A percentile compares a stretch with the other conserved stretches of the same genome.
These are phyloP conservation scores for Microctonus brassicae DNA, from an alignment of 2,888 invertebrate genomes.

Conservation along the genomic window DNA sequence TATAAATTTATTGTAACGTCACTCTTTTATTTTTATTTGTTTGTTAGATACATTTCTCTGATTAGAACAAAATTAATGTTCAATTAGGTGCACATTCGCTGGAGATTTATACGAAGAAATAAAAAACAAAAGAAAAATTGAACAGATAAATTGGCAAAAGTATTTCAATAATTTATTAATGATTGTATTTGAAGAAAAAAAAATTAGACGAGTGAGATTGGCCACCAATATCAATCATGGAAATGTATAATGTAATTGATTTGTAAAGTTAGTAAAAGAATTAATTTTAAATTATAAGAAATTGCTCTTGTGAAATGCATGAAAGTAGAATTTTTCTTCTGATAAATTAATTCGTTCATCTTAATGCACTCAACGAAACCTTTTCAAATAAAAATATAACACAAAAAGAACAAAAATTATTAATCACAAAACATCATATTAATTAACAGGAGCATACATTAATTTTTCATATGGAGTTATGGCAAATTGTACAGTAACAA, in stretches of 20 bases:
- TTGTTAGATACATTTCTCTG: background rate
- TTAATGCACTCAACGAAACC: background rate
- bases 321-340: background rate
- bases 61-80: background rate
- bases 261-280: background rate
- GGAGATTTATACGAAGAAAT: background rate
- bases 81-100: background rate
- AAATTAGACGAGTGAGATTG: constrained; percentile 3
- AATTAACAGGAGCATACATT: background rate
- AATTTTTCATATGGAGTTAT: constrained; percentile 37
- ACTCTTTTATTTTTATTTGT: background rate
- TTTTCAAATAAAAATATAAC: background rate
- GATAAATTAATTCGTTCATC: background rate
- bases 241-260: constrained; percentile 26
- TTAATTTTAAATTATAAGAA: background rate
- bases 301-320: background rate
- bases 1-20: constrained; percentile 1
- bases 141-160: background rate
- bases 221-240: constrained; percentile 37
- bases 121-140: background rate
- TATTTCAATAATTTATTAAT: background rate
- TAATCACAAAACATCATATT: background rate
- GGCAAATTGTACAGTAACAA: constrained; percentile 33
- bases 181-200: constrained; percentile 34
- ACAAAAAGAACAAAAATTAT: too few relatives aligned